Evolutionary conservation across 2,113 vertebrate genomes (phyloP), one percentile per base, ranked within the genome.

Genomic region (Alligator mississippiensis): DNA sequence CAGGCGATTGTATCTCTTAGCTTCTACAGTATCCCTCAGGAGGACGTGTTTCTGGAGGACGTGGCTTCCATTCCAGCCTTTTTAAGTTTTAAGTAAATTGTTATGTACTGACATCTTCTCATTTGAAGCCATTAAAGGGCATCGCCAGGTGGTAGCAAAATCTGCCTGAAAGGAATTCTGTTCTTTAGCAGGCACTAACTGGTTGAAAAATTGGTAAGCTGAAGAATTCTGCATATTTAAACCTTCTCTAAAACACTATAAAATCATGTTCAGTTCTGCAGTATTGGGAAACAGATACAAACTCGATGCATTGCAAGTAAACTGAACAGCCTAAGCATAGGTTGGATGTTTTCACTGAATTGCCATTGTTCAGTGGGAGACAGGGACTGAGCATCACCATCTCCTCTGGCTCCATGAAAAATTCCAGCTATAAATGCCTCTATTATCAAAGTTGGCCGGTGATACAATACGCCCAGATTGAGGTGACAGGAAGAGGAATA

Each of bases 131-230:
- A 95, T 90, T 92, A 96, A 93, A 96, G 95, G 91, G 88, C 90
- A 93, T 92, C 87, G 80, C 93, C 94, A 96, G 94, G 93, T 96
- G 96, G 90, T 87, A 96, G 80, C 90, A 89, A 61, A 94, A 97
- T 80, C 93, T 87, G 88, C 88, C 90, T 93, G 84, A 93, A 92
- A 94, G 93, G 90, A 94, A 94, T 94, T 95, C 91, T 95, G 80
- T 87, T 96, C 90, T 89, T 85, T 93, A 84, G 64, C 91, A 85
- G 70, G 82, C 55, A 0, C 93, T 94, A 93, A 95, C 84, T 87
- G 90, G 89, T 91, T 94, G 94, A 93, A 95, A 95, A 96, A 90
- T 59, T 95, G 93, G 91, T 93, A 85, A 93, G 88, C 64, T 95
- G 88, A 55, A 80, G 93, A 88, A 54, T 0, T 94, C 91, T 96